Conservation (phyloP, 2,113 vertebrate genomes). For the Pangasianodon hypophthalmus region DNA sequence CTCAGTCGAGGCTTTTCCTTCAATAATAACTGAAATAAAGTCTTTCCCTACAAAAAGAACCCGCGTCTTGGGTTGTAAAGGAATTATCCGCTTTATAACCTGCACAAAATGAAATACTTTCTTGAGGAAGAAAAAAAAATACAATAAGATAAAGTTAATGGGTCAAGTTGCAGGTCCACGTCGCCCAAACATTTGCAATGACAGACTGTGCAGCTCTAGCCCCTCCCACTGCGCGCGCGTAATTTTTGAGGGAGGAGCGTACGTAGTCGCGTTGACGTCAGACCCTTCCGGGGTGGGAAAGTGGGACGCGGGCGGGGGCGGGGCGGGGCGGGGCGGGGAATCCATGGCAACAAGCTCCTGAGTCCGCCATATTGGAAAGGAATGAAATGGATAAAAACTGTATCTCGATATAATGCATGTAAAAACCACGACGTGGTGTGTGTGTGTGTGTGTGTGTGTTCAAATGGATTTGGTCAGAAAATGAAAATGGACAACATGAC, state of each 20-base stretch:
- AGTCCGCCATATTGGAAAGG: constrained; percentile 10
- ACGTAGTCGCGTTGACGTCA: not conserved
- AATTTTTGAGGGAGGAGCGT: not conserved
- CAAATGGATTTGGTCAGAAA: too few species aligned
- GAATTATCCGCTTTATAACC: not conserved
- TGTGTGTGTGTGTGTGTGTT: not conserved
- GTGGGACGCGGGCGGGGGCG: too few species aligned
- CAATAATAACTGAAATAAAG: not conserved
- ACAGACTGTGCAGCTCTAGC: not conserved
- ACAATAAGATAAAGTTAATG: not conserved
- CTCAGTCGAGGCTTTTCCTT: not conserved
- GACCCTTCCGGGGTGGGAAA: not conserved
- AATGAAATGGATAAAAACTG: not conserved
- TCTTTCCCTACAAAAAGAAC: not conserved
- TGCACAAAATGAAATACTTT: not conserved
- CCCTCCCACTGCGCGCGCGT: not conserved
- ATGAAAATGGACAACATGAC: too few species aligned
- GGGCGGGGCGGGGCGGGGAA: not conserved
- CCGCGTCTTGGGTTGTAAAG: too few species aligned
- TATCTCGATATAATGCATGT: not conserved
- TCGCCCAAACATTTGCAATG: not conserved
- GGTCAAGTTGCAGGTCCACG: constrained; percentile 21
- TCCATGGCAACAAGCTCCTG: not conserved
- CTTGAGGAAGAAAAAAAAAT: not conserved
- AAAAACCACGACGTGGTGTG: not conserved